Evolutionary conservation across 2,888 invertebrate genomes (phyloP).

Genomic region (Nysson spinosus): DNA sequence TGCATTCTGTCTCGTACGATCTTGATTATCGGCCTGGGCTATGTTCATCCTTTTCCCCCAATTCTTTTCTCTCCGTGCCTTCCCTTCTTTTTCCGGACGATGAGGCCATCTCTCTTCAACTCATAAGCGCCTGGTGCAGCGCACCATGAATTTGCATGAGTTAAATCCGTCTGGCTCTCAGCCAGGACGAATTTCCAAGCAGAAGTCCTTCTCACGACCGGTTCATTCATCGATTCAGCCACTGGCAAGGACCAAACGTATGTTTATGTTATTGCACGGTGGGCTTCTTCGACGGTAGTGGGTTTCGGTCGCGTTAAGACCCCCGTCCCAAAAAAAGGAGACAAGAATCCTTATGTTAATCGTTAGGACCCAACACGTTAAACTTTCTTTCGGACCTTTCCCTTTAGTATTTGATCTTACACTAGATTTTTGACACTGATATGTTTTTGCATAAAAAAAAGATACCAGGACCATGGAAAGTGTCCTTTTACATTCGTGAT

Average conservation of each 20-base stretch:
- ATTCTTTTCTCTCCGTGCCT: slow-evolving; percentile 6
- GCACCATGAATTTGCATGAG: slow-evolving; percentile 61
- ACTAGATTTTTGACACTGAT: neutral
- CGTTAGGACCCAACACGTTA: neutral
- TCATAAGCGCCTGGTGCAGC: slow-evolving; percentile 28
- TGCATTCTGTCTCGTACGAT: slow-evolving; percentile 41
- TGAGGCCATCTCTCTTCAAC: slow-evolving; percentile 27
- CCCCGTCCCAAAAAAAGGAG: neutral
- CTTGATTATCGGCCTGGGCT: slow-evolving; percentile 60
- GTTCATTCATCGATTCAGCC: slow-evolving; percentile 53
- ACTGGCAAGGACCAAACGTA: slow-evolving; percentile 6
- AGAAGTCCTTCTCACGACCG: slow-evolving; percentile 37
- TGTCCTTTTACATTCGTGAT: too few species aligned
- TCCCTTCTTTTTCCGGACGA: neutral
- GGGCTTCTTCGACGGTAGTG: too few species aligned
- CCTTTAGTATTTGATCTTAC: too few species aligned
- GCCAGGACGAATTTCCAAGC: slow-evolving; percentile 59
- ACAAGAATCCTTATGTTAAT: slow-evolving; percentile 24
- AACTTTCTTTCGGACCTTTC: neutral
- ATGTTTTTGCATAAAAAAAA: too few species aligned
- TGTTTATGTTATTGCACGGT: slow-evolving; percentile 47
- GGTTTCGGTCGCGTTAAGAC: too few species aligned
- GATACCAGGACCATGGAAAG: too few species aligned
- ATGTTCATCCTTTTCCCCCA: slow-evolving; percentile 22
- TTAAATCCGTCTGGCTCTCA: slow-evolving; percentile 50